phyloP scores from a whole-genome alignment of 2,888 invertebrate species.

The Gari tellinella region DNA sequence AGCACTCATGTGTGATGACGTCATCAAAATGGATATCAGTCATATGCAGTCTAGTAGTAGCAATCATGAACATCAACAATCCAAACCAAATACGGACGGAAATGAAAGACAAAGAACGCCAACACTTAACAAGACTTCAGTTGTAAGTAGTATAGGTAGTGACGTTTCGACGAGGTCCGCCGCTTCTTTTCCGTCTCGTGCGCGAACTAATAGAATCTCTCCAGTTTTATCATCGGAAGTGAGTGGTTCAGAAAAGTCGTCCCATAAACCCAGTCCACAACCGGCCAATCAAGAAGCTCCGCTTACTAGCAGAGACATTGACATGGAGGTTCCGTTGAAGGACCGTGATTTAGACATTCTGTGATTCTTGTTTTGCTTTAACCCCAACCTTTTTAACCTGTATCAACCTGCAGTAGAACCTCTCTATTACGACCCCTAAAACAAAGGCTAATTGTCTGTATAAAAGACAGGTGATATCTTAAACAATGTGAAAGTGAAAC shows the following conservation, averaged over 20 bases:
- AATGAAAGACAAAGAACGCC: constrained; percentile 14
- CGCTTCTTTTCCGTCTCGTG: constrained; percentile 4
- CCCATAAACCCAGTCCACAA: constrained; percentile 29
- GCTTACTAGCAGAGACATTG: constrained; percentile 69
- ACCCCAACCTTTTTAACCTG: no score
- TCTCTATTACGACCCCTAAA: no score
- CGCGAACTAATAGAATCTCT: constrained; percentile 40
- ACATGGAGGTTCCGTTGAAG: constrained; percentile 68
- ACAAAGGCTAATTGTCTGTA: no score
- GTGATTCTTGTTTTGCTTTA: constrained; percentile 54
- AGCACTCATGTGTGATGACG: constrained; percentile 59
- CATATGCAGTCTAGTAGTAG: constrained; percentile 13
- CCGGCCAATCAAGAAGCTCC: constrained; percentile 27
- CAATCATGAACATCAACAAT: constrained; percentile 2
- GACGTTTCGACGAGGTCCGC: constrained; percentile 10
- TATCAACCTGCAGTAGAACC: no score
- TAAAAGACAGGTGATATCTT: no score
- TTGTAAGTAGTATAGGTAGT: constrained; percentile 10
- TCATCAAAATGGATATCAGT: constrained; percentile 51
- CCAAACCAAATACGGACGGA: background rate
- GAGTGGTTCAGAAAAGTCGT: constrained; percentile 13
- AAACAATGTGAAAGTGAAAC: no score
- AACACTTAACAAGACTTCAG: constrained; percentile 18
- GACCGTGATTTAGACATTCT: constrained; percentile 80
- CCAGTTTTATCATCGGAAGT: constrained; percentile 22